Evolutionary conservation across 92 coral and sea anemone species (phyloP).

Genomic region (Palythoa grandis): DNA sequence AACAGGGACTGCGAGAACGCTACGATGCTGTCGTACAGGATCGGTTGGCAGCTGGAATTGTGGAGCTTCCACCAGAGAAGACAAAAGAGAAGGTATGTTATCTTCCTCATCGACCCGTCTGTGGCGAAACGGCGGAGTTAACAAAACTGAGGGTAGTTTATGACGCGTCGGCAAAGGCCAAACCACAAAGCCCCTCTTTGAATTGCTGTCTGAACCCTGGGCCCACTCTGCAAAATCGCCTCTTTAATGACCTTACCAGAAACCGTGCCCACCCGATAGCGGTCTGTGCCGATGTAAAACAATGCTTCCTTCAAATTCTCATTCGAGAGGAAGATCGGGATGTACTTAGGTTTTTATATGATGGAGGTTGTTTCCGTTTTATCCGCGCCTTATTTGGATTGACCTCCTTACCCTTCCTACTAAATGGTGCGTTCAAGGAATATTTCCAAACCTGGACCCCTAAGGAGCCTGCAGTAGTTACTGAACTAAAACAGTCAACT

Average conservation of each 20-base stretch:
- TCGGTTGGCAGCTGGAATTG: conserved; percentile 16
- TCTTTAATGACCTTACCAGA: conserved; percentile 1
- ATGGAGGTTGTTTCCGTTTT: not conserved
- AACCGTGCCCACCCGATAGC: conserved; percentile 19
- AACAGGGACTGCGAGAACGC: no score
- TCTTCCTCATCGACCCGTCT: conserved; percentile 1
- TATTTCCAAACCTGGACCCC: conserved; percentile 2
- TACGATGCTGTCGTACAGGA: no score
- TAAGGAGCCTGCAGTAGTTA: conserved; percentile 25
- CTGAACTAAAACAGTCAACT: conserved; percentile 22
- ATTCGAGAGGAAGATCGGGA: conserved; percentile 21
- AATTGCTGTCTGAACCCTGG: conserved; percentile 8
- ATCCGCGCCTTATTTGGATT: conserved; percentile 38
- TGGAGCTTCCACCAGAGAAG: conserved; percentile 15
- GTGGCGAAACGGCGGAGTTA: not conserved
- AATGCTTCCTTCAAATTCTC: conserved; percentile 3
- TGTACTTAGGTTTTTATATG: conserved; percentile 26
- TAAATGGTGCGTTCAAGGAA: conserved; percentile 27
- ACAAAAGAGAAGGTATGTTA: conserved; percentile 15
- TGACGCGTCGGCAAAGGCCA: conserved; percentile 10
- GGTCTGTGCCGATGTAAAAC: conserved; percentile 12
- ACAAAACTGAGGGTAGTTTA: conserved; percentile 6
- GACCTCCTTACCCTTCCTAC: conserved; percentile 24
- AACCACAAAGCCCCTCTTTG: conserved; percentile 4
- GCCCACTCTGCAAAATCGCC: conserved; percentile 20